phyloP scores from a whole-genome alignment of 2,797 vertebrate genomes.

The Australoheros facetus region DNA sequence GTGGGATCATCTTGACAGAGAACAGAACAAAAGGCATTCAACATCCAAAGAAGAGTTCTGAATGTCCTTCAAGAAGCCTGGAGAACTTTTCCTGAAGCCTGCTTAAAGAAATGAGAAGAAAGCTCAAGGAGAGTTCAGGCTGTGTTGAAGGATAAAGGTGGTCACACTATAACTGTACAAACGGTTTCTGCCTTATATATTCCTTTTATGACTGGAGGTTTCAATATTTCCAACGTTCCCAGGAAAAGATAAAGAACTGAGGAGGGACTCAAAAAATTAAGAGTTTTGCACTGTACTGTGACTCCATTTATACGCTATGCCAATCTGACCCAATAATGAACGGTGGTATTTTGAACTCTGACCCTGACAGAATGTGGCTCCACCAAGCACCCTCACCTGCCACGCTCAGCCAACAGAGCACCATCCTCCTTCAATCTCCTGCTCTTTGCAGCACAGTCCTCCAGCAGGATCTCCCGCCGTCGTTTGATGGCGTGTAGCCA shows the following conservation, averaged over 20 bases:
- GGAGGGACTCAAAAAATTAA: neutral
- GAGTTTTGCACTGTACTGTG: neutral
- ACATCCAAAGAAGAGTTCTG: neutral
- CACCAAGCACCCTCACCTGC: constrained; percentile 79
- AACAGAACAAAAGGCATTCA: neutral
- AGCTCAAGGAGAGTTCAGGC: neutral
- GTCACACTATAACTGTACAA: neutral
- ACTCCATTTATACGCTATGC: neutral
- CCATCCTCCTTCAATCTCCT: constrained; percentile 90
- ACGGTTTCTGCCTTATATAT: neutral
- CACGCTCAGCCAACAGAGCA: constrained; percentile 84
- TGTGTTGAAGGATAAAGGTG: neutral
- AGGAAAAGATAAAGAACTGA: neutral
- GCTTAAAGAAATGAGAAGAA: neutral
- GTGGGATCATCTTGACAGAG: neutral
- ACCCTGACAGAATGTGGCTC: neutral
- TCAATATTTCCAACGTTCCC: neutral
- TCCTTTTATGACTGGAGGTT: neutral
- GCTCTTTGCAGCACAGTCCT: constrained; percentile 85
- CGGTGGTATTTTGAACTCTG: neutral
- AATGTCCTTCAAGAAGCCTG: neutral
- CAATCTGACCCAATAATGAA: neutral
- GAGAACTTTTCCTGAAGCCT: neutral
- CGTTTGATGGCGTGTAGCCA: constrained; percentile 87
- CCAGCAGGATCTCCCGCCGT: constrained; percentile 82